Conservation (phyloP, 2,113 vertebrate genomes). For the human (Homo sapiens) region DNA sequence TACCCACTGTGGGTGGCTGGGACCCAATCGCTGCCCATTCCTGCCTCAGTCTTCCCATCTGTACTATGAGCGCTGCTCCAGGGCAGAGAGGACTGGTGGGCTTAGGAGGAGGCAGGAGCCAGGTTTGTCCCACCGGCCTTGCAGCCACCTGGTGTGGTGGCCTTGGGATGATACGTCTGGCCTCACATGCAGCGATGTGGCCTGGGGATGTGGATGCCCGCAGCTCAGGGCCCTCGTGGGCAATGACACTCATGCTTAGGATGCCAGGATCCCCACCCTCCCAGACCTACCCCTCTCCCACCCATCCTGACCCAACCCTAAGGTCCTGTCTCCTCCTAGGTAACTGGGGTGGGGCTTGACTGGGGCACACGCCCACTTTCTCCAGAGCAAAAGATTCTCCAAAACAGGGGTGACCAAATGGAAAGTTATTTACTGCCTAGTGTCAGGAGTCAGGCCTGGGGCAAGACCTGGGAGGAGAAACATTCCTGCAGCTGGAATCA, state of each 20-base stretch:
- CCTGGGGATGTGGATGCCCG: neutral
- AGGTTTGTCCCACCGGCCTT: too few relatives aligned
- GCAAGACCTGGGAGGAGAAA: neutral
- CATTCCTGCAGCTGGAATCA: neutral
- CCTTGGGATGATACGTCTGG: neutral
- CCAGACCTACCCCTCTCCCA: neutral
- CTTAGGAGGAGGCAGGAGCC: neutral
- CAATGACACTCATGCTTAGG: neutral
- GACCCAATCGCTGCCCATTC: neutral
- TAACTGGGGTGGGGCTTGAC: neutral
- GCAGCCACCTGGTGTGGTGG: too few relatives aligned
- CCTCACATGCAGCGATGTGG: neutral
- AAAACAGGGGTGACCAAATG: neutral
- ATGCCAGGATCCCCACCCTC: neutral
- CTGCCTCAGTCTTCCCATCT: neutral
- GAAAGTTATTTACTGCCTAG: slow-evolving; percentile 24
- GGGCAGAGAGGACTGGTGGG: neutral
- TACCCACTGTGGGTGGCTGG: neutral
- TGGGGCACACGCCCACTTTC: neutral
- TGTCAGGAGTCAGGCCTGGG: neutral
- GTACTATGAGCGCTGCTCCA: neutral
- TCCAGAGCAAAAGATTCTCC: neutral
- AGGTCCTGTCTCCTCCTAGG: too few relatives aligned
- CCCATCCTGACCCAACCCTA: neutral
- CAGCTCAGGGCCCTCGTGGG: neutral